Evolutionary conservation across 1,140 invertebrate genomes (phyloP).

Genomic region (Stenopsyche tienmushanensis): DNA sequence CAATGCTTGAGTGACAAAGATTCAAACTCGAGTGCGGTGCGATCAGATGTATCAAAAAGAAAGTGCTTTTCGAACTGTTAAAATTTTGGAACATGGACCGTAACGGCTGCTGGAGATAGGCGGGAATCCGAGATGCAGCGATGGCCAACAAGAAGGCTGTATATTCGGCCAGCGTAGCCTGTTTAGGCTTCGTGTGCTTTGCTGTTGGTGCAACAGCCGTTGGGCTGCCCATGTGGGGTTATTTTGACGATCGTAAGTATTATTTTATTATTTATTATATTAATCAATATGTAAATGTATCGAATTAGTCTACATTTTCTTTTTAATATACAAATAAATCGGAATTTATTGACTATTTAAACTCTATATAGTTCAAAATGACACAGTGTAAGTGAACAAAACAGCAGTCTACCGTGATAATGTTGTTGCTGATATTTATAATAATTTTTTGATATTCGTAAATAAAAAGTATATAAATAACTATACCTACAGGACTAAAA

Average conservation of each 20-base stretch:
- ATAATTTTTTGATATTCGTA: too few species aligned
- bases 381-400: too few species aligned
- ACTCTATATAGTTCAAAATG: too few species aligned
- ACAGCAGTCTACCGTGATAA: too few species aligned
- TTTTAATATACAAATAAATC: constrained; percentile 1
- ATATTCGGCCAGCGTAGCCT: constrained; percentile 72
- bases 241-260: constrained; percentile 67
- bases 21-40: too few species aligned
- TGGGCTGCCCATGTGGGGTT: constrained; percentile 76
- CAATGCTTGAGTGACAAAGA: too few species aligned
- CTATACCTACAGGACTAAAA: too few species aligned
- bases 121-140: constrained; percentile 40
- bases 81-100: not conserved
- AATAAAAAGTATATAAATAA: too few species aligned
- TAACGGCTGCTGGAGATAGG: not conserved
- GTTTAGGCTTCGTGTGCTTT: constrained; percentile 74
- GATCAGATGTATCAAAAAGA: not conserved
- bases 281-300: not conserved
- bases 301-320: not conserved
- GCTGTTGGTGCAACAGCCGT: constrained; percentile 73
- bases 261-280: not conserved
- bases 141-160: constrained; percentile 59
- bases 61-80: not conserved
- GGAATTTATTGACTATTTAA: too few species aligned
- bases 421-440: too few species aligned